Evolutionary conservation across 2,888 invertebrate species (phyloP).

Genomic region (Anoplius nigerrimus): DNA sequence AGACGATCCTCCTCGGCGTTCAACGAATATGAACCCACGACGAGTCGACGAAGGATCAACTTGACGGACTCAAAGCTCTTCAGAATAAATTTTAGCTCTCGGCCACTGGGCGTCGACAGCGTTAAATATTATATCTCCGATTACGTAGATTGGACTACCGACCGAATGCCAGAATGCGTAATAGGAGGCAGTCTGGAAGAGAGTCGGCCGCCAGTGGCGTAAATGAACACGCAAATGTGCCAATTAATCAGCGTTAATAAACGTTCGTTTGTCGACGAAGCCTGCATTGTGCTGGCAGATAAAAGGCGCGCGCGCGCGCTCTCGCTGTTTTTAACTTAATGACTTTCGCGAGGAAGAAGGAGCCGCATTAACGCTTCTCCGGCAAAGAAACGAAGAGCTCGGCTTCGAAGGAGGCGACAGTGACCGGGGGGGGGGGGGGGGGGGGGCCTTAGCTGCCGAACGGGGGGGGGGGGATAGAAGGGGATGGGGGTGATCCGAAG

Average conservation of each 20-base stretch:
- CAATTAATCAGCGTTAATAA: conserved; percentile 1
- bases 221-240: no score
- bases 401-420: background rate
- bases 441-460: no score
- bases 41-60: no score
- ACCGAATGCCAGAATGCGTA: no score
- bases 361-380: background rate
- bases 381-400: background rate
- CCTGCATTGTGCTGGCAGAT: background rate
- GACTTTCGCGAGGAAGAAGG: conserved; percentile 3
- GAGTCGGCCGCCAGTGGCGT: no score
- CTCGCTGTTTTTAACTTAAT: background rate
- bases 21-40: background rate
- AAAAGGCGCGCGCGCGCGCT: background rate
- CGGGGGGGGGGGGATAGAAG: background rate
- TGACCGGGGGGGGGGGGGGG: background rate
- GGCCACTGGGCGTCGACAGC: no score
- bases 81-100: no score
- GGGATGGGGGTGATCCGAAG: background rate
- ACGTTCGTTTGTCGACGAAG: background rate
- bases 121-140: background rate
- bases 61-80: no score
- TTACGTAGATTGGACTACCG: no score
- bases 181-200: no score
- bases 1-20: background rate